Evolutionary conservation across 2,797 vertebrate species (phyloP).

Genomic region (Lepus oiostolus): DNA sequence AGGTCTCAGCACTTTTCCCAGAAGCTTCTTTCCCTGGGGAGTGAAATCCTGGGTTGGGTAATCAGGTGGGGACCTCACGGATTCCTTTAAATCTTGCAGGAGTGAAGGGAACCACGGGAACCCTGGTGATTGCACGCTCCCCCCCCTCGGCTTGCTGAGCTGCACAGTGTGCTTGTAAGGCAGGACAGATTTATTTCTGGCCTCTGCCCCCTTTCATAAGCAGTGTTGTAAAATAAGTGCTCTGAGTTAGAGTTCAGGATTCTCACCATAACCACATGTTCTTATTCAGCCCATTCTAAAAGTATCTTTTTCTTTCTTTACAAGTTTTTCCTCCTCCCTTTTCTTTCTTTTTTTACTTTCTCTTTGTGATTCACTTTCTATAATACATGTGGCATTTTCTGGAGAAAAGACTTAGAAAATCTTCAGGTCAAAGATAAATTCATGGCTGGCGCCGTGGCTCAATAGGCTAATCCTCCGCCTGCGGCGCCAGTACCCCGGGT

Average conservation of each 20-base stretch:
- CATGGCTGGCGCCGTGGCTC: neutral
- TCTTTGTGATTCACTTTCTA: slow-evolving; percentile 31
- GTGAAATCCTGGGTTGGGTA: slow-evolving; percentile 52
- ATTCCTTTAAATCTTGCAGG: slow-evolving; percentile 44
- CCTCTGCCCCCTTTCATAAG: slow-evolving; percentile 71
- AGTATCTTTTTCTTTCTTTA: slow-evolving; percentile 37
- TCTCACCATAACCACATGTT: neutral
- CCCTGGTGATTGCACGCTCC: neutral
- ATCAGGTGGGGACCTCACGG: neutral
- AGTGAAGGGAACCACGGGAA: neutral
- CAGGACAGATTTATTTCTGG: slow-evolving; percentile 1
- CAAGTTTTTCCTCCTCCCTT: neutral
- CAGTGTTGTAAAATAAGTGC: slow-evolving; percentile 62
- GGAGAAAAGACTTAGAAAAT: slow-evolving; percentile 31
- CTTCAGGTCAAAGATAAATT: neutral
- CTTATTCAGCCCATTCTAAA: slow-evolving; percentile 36
- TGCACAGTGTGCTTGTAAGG: neutral
- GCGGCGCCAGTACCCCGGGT: too few species aligned
- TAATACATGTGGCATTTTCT: slow-evolving; percentile 44
- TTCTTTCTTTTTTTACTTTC: neutral
- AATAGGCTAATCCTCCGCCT: too few species aligned
- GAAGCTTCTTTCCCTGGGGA: slow-evolving; percentile 58
- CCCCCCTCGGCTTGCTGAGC: neutral
- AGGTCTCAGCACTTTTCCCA: neutral
- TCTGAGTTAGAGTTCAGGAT: slow-evolving; percentile 32